These are phyloP conservation scores for Ernsta delagoae DNA, from an alignment of 2,888 invertebrate genomes.

Conservation along the genomic window DNA sequence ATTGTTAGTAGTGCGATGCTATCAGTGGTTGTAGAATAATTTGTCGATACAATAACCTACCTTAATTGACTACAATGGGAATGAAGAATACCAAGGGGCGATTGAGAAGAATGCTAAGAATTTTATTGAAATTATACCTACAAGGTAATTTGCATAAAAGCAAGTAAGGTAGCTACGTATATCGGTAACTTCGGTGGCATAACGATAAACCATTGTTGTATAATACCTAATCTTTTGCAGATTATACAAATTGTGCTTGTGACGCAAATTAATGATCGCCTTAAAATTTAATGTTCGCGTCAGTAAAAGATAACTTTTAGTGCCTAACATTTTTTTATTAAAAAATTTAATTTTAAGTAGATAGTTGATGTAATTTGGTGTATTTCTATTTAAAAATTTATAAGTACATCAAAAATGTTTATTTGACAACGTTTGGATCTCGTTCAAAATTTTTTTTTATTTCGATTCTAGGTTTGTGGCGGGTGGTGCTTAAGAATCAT, in stretches of 20 bases:
- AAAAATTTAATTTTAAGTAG: conserved; percentile 66
- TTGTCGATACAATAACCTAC: background rate
- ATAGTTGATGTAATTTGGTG: conserved; percentile 60
- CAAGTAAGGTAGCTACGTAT: too few species aligned
- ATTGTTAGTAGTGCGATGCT: conserved; percentile 1
- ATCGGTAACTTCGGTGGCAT: too few species aligned
- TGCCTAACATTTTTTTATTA: conserved; percentile 43
- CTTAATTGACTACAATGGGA: background rate
- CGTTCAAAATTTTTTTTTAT: conserved; percentile 69
- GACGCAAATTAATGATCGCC: conserved; percentile 20
- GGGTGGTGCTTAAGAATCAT: conserved; percentile 76
- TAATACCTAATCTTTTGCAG: background rate
- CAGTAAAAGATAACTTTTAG: conserved; percentile 10
- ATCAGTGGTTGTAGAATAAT: too few species aligned
- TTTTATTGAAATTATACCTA: background rate
- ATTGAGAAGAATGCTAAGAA: background rate
- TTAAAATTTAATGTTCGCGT: conserved; percentile 15
- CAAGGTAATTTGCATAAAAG: background rate
- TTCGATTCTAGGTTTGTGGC: conserved; percentile 59
- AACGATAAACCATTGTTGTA: too few species aligned
- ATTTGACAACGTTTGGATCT: conserved; percentile 67
- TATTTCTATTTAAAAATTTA: conserved; percentile 53
- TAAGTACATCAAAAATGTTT: conserved; percentile 56
- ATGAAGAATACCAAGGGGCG: too few species aligned
- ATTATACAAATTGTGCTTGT: conserved; percentile 20